Percentiles rank a stretch among this genome's conserved stretches.
Evolutionary conservation across 2,113 vertebrate species (phyloP).

Genomic region (Nothocercus julius): DNA sequence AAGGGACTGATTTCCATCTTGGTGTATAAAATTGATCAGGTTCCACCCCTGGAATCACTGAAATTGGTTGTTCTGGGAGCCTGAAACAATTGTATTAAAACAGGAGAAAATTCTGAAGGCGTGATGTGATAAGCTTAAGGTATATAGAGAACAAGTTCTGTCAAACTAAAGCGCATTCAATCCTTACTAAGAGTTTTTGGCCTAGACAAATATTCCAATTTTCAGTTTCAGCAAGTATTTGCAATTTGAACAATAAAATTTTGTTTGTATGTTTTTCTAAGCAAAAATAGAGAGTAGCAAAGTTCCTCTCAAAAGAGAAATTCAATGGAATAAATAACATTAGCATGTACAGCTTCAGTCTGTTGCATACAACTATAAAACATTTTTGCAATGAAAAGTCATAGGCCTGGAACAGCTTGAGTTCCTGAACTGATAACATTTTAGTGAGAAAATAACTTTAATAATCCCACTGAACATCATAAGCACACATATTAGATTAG

Average conservation of each 20-base stretch:
- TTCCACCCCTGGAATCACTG: neutral
- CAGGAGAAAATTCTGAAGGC: neutral
- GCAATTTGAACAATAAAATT: neutral
- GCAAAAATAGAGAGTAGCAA: neutral
- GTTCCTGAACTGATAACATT: constrained; percentile 61
- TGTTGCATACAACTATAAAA: neutral
- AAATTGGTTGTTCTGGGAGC: neutral
- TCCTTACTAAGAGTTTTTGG: neutral
- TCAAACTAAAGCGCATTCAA: neutral
- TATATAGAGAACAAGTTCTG: neutral
- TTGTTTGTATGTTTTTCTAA: neutral
- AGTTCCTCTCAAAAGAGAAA: neutral
- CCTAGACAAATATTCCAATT: neutral
- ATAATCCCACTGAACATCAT: constrained; percentile 58
- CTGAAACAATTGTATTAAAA: constrained; percentile 3
- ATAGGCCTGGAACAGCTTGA: neutral
- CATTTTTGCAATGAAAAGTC: constrained; percentile 17
- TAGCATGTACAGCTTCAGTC: neutral
- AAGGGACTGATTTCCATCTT: neutral
- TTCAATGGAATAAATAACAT: neutral
- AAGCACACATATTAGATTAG: constrained; percentile 61
- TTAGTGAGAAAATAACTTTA: constrained; percentile 66
- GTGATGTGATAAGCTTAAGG: neutral
- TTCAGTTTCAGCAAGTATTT: constrained; percentile 14
- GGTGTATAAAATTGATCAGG: neutral